Conservation (phyloP, 2,888 invertebrate genomes). For the Suillia variegata region DNA sequence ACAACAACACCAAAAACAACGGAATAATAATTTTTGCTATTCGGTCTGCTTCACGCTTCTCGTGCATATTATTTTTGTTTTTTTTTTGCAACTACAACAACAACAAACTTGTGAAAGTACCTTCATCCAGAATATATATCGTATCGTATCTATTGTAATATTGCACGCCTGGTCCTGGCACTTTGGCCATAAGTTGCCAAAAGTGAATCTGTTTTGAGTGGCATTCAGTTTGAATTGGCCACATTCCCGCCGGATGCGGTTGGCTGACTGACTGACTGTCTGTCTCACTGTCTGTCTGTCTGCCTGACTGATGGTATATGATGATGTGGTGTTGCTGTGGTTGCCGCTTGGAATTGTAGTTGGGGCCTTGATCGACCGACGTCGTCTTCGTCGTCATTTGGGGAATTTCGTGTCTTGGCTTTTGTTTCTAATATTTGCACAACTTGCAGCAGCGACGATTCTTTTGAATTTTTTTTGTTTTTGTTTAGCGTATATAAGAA, state of each 20-base stretch:
- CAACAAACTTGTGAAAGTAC: too few species aligned
- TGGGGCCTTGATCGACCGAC: too few species aligned
- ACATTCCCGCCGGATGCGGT: constrained; percentile 27
- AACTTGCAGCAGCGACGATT: constrained; percentile 47
- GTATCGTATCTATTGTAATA: not conserved
- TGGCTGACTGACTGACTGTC: not conserved
- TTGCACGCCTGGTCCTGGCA: constrained; percentile 19
- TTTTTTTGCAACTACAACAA: too few species aligned
- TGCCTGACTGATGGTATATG: constrained; percentile 22
- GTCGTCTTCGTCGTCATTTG: constrained; percentile 12
- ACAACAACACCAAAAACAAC: not conserved
- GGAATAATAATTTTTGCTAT: not conserved
- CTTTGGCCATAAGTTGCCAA: constrained; percentile 39
- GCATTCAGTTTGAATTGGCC: constrained; percentile 40
- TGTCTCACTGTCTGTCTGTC: not conserved
- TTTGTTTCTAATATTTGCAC: constrained; percentile 47
- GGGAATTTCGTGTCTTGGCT: constrained; percentile 32
- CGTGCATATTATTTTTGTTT: too few species aligned
- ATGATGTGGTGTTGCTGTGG: constrained; percentile 16
- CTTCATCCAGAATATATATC: too few species aligned
- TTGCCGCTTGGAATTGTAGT: constrained; percentile 25
- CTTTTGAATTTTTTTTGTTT: constrained; percentile 21
- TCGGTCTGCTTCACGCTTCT: not conserved
- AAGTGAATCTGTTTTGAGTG: constrained; percentile 51
- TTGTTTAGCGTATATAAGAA: too few species aligned